phyloP scores from a whole-genome alignment of 2,797 vertebrate species.

The Peromyscus melanophrys region DNA sequence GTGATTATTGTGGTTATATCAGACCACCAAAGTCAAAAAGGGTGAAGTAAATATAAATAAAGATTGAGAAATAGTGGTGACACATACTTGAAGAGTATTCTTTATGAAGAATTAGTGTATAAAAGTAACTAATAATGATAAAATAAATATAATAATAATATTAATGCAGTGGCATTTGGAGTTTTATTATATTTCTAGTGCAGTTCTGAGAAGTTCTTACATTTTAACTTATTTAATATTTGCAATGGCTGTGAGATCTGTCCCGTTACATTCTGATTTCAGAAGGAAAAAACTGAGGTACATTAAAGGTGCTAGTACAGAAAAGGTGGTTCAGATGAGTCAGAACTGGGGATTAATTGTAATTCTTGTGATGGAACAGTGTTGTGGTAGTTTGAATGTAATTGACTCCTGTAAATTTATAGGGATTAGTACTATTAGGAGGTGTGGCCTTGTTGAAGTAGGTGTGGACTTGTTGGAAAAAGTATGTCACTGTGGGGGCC shows the following conservation, averaged over 20 bases:
- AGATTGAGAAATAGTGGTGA: not conserved
- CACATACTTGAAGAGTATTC: not conserved
- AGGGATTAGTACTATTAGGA: not conserved
- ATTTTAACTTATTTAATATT: conserved; percentile 6
- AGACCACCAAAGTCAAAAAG: not conserved
- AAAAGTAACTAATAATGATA: not conserved
- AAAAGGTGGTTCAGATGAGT: not conserved
- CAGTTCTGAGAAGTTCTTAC: not conserved
- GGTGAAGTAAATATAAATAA: not conserved
- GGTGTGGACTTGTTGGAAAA: not conserved
- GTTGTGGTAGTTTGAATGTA: not conserved
- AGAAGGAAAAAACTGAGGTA: not conserved
- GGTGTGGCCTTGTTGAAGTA: not conserved
- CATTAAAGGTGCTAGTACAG: not conserved
- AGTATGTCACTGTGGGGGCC: not conserved
- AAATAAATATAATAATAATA: not conserved
- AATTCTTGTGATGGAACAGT: not conserved
- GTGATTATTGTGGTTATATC: not conserved
- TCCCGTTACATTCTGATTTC: not conserved
- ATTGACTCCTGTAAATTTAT: not conserved
- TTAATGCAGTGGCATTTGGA: not conserved
- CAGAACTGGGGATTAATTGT: not conserved
- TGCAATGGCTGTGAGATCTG: not conserved
- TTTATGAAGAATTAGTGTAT: not conserved
- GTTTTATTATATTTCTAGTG: not conserved